Percentiles rank a stretch among this genome's conserved stretches.
Evolutionary conservation across 2,888 invertebrate genomes (phyloP).

Genomic region (Octonoba sinensis): DNA sequence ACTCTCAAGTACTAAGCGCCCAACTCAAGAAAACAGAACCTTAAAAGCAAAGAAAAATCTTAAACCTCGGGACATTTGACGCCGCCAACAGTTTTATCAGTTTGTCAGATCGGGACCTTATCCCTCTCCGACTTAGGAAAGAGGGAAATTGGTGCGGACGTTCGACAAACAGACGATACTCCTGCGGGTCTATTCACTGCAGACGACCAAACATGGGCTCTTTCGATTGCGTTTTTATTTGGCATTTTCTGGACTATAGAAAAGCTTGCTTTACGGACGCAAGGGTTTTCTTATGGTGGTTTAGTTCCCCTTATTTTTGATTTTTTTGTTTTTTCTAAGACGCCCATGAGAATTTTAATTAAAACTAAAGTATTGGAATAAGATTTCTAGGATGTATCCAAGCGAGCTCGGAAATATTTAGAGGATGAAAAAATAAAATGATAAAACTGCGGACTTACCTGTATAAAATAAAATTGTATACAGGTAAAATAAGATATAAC

Average conservation of each 20-base stretch:
- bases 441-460: no score
- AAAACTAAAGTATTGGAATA: no score
- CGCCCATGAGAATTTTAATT: no score
- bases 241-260: slow-evolving; percentile 18
- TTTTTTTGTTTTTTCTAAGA: no score
- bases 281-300: no score
- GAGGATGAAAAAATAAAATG: no score
- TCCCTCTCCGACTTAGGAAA: slow-evolving; percentile 15
- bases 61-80: slow-evolving; percentile 39
- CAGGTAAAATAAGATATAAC: no score
- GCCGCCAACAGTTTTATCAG: slow-evolving; percentile 45
- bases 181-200: slow-evolving; percentile 48
- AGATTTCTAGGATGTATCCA: no score
- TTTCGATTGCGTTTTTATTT: slow-evolving; percentile 44
- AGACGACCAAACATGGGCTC: slow-evolving; percentile 42
- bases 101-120: slow-evolving; percentile 28
- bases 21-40: slow-evolving; percentile 15
- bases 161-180: slow-evolving; percentile 36
- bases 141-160: slow-evolving; percentile 36
- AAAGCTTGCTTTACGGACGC: no score
- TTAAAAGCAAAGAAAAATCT: slow-evolving; percentile 18
- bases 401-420: no score
- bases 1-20: slow-evolving; percentile 17
- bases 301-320: no score
- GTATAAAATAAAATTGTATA: no score